Conservation (phyloP, 2,113 vertebrate species). For the Pampusana beccarii region DNA sequence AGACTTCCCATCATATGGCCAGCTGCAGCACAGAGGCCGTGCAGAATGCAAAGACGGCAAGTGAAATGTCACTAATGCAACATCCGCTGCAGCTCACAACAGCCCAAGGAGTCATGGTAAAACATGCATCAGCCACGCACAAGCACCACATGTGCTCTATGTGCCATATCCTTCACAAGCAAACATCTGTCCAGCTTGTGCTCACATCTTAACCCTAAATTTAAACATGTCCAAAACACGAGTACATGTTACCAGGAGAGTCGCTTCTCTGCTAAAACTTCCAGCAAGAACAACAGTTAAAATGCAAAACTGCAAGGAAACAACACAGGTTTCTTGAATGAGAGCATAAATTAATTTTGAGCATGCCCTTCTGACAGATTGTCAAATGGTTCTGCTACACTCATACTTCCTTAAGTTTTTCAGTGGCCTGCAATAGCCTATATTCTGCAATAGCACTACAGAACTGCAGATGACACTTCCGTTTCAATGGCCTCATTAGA, state of each 20-base stretch:
- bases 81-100: not conserved
- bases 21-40: accelerated
- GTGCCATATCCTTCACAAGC: not conserved
- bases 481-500: not conserved
- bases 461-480: not conserved
- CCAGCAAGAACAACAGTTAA: not conserved
- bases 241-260: not conserved
- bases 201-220: not conserved
- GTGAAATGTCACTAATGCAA: not conserved
- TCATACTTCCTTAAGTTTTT: not conserved
- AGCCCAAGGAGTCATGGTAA: not conserved
- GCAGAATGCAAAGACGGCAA: not conserved
- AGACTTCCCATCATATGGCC: not conserved
- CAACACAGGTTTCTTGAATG: not conserved
- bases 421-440: not conserved
- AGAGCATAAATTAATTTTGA: not conserved
- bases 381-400: not conserved
- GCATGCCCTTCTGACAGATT: not conserved
- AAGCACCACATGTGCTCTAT: not conserved
- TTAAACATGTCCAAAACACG: not conserved
- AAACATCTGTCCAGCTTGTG: not conserved
- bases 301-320: not conserved
- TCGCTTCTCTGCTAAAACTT: not conserved
- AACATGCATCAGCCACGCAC: not conserved
- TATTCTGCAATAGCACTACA: not conserved